Base-by-base conservation (phyloP, 2,888 invertebrate species). In the Eristalis intricaria region DNA sequence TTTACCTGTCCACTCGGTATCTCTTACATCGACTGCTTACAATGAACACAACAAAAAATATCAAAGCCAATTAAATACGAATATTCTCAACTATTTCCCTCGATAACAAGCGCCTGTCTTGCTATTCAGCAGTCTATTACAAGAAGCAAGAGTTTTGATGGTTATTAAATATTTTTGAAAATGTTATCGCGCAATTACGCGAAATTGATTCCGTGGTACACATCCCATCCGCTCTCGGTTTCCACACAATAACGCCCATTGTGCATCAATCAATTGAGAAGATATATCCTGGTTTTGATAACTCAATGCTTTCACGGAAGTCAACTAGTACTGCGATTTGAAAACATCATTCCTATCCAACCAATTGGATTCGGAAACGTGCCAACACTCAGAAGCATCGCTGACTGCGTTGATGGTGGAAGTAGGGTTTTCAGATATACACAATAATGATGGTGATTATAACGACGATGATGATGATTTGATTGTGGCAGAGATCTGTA, bases 261-360 rank as follows among this genome's bases (percentile, higher is more conserved):
- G 85, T 85, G 81, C 82, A 85, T 85, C 85, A 81, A 85, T 85
- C 85, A 85, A 77, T 74, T 65, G 75, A 22, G 70, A 38, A 78
- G 56, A 68, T 71, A 73, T 73, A 85, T 82, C 82, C 82, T 85
- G 85, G 81, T 81, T 85, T 85, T 85, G 85, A 85, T 81, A 81
- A 85, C 81, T 85, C 81, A 77, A 85, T 85, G 77, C 85, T 85
- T 81, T 77, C 43, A 73, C 79, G 84, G 68, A 81, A 81, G 80
- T 84, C 84, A 81, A 65, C 73, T 81, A 60, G 63, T 19, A 50
- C 50, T 50, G 19, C 50, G 77, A 81, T 81, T 81, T 81, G 35
- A 85, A 82, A 85, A 77, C 60, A 81, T 73, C 58, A 77, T 82
- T 63, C 74, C 76, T 74, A 81, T 79, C 68, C 76, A 77, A 64